phyloP scores from a whole-genome alignment of 2,113 vertebrate genomes.

The Tupaia chinensis region DNA sequence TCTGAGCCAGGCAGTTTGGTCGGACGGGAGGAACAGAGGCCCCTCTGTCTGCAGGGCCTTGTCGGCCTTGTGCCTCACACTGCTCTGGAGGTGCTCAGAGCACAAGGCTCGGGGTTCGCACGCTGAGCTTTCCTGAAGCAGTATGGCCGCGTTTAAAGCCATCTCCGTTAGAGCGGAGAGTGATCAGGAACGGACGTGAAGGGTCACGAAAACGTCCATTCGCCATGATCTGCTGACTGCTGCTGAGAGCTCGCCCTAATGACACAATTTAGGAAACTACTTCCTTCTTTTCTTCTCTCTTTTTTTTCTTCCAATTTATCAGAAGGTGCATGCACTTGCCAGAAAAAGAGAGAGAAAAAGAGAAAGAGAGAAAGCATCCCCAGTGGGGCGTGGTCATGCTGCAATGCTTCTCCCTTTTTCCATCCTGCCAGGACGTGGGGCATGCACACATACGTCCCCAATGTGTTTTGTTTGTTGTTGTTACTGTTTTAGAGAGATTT shows the following conservation, averaged over 20 bases:
- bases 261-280: not conserved
- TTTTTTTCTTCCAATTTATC: no score
- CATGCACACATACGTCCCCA: no score
- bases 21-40: not conserved
- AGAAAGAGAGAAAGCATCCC: no score
- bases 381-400: no score
- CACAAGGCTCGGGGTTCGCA: not conserved
- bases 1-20: not conserved
- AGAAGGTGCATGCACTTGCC: no score
- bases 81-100: not conserved
- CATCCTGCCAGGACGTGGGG: no score
- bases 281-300: no score
- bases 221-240: not conserved
- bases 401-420: no score
- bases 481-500: no score
- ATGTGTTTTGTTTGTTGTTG: no score
- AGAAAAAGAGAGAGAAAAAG: no score
- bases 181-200: not conserved
- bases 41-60: not conserved
- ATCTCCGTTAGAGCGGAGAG: not conserved
- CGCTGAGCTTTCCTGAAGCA: not conserved
- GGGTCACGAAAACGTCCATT: not conserved
- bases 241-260: constrained; percentile 31
- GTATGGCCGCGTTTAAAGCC: not conserved
- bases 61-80: not conserved